Evolutionary conservation across 2,113 vertebrate genomes (phyloP).

Genomic region (Syngnathus typhle): DNA sequence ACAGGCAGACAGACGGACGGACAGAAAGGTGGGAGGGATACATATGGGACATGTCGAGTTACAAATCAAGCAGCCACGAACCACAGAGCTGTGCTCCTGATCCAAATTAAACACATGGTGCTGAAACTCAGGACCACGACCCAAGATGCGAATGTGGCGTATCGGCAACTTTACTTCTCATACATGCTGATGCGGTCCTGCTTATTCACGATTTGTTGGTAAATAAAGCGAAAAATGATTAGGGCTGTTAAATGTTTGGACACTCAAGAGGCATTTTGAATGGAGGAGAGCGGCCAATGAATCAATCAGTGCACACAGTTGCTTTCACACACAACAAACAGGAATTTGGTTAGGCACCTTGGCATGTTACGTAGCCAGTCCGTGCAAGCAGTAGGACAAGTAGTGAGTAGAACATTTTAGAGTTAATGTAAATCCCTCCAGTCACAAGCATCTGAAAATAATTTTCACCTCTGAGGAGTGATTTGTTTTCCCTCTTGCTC

Average conservation of each 20-base stretch:
- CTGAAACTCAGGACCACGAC: conserved; percentile 29
- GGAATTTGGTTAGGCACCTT: conserved; percentile 28
- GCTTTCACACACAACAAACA: conserved; percentile 48
- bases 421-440: conserved; percentile 56
- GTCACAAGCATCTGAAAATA: conserved; percentile 56
- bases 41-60: conserved; percentile 41
- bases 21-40: conserved; percentile 7
- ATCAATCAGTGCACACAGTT: conserved; percentile 35
- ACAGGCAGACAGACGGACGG: conserved; percentile 5
- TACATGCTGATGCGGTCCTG: conserved; percentile 18
- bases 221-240: background rate
- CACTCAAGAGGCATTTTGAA: background rate
- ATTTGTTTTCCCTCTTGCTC: conserved; percentile 3
- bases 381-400: conserved; percentile 25
- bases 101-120: conserved; percentile 54
- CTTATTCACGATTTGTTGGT: background rate
- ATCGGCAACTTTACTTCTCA: conserved; percentile 33
- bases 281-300: background rate
- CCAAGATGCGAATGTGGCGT: conserved; percentile 33
- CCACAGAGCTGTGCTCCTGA: conserved; percentile 32
- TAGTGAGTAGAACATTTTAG: conserved; percentile 45
- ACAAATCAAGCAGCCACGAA: conserved; percentile 34
- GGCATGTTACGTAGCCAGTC: conserved; percentile 40
- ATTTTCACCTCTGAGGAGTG: conserved; percentile 45
- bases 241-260: conserved; percentile 14